Percentiles rank a stretch among this genome's conserved stretches.
Conservation (phyloP, 2,888 invertebrate species). For the Eristalis arbustorum region DNA sequence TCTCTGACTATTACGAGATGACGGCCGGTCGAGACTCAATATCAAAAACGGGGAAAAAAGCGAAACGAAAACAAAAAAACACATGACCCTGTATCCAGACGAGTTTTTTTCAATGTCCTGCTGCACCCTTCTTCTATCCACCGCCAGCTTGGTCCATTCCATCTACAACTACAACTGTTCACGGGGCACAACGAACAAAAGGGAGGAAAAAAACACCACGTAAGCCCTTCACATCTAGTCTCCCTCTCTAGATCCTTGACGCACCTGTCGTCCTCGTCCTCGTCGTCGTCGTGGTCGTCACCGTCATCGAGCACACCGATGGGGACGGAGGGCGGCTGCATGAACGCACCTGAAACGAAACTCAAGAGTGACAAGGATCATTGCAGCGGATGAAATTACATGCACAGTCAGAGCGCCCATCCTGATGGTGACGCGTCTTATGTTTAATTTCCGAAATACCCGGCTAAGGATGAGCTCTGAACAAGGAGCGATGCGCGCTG, state of each 20-base stretch:
- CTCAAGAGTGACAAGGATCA: conserved; percentile 67
- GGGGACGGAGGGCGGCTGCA: conserved; percentile 36
- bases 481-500: conserved; percentile 26
- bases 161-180: conserved; percentile 19
- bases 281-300: conserved; percentile 28
- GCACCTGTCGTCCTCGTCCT: conserved; percentile 63
- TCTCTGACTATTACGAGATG: conserved; percentile 7
- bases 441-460: conserved; percentile 69
- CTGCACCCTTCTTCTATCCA: conserved; percentile 20
- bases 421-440: conserved; percentile 66
- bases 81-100: conserved; percentile 40
- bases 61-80: conserved; percentile 27
- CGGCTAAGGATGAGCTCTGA: conserved; percentile 9
- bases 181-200: not conserved
- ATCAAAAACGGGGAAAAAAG: conserved; percentile 8
- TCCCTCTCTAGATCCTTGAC: conserved; percentile 49
- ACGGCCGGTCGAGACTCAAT: conserved; percentile 9
- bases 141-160: conserved; percentile 57
- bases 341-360: conserved; percentile 14
- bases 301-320: not conserved
- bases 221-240: conserved; percentile 31
- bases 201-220: not conserved
- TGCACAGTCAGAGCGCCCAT: conserved; percentile 56
- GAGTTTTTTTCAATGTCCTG: conserved; percentile 37
- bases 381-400: conserved; percentile 70